These are phyloP conservation scores for Glyphotaelius pellucidus DNA, from an alignment of 2,888 invertebrate genomes.

Conservation along the genomic window DNA sequence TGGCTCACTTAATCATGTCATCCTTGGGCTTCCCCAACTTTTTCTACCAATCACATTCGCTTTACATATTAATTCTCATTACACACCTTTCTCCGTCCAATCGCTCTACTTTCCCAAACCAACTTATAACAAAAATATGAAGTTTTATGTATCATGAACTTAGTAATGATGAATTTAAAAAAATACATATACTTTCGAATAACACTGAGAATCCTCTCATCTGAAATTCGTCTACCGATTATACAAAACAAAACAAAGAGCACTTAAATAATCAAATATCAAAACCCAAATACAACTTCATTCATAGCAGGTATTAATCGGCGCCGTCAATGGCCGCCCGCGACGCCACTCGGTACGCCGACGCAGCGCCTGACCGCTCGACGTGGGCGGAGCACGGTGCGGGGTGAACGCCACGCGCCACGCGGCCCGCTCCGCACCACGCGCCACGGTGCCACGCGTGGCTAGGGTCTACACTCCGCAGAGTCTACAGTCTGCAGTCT, in stretches of 20 bases:
- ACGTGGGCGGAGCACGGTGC: not conserved
- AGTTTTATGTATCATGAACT: too few species aligned
- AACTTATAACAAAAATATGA: too few species aligned
- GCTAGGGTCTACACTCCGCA: not conserved
- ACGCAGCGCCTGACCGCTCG: not conserved
- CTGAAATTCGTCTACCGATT: not conserved
- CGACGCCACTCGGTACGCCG: conserved; percentile 6
- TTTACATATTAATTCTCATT: too few species aligned
- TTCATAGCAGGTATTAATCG: not conserved
- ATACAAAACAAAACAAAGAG: not conserved
- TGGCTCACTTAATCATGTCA: too few species aligned
- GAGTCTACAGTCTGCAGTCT: conserved; percentile 20
- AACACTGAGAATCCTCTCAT: too few species aligned
- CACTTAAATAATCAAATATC: not conserved
- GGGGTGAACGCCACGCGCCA: conserved; percentile 30
- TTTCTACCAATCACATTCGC: too few species aligned
- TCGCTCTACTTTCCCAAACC: too few species aligned
- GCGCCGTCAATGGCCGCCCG: not conserved
- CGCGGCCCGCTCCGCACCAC: conserved; percentile 7
- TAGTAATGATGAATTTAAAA: too few species aligned
- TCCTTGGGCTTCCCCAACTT: too few species aligned
- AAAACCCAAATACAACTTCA: not conserved
- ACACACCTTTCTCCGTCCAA: too few species aligned
- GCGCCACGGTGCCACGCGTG: not conserved
- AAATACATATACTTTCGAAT: too few species aligned